These are phyloP conservation scores for Scyliorhinus canicula DNA, from an alignment of 2,797 vertebrate genomes.

Conservation along the genomic window DNA sequence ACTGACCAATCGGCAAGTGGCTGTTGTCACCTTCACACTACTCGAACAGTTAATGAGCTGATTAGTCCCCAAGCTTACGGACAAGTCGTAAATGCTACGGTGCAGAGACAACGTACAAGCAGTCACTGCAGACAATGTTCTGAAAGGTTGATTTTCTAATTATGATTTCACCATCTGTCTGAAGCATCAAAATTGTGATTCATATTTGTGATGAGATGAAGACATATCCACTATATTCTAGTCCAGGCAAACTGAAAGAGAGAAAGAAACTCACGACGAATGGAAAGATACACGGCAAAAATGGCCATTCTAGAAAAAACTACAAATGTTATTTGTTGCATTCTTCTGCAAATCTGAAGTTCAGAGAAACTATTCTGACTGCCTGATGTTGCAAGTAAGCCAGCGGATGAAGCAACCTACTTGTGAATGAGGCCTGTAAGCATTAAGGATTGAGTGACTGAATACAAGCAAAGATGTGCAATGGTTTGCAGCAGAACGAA, in stretches of 20 bases:
- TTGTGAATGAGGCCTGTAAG: background rate
- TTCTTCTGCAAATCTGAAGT: background rate
- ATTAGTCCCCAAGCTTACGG: background rate
- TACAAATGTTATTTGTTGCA: background rate
- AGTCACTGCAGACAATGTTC: background rate
- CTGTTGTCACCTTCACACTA: background rate
- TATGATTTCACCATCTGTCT: background rate
- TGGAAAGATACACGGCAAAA: background rate
- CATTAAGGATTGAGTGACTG: no score
- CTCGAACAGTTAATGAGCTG: constrained; percentile 11
- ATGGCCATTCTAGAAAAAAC: background rate
- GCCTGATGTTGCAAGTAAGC: no score
- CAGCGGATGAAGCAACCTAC: background rate
- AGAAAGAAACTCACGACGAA: background rate
- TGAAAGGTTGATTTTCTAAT: background rate
- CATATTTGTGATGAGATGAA: background rate
- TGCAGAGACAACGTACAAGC: background rate
- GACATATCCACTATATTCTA: background rate
- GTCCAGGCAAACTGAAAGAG: background rate
- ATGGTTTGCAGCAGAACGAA: background rate
- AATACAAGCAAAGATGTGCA: no score
- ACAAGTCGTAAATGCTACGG: background rate
- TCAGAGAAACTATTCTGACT: background rate
- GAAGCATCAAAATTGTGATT: background rate
- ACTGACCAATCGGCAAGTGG: background rate